A percentile compares a stretch with the other conserved stretches of the same genome.
These are phyloP conservation scores for Orientallactaga sibirica DNA, from an alignment of 2,797 vertebrate genomes.

Conservation along the genomic window DNA sequence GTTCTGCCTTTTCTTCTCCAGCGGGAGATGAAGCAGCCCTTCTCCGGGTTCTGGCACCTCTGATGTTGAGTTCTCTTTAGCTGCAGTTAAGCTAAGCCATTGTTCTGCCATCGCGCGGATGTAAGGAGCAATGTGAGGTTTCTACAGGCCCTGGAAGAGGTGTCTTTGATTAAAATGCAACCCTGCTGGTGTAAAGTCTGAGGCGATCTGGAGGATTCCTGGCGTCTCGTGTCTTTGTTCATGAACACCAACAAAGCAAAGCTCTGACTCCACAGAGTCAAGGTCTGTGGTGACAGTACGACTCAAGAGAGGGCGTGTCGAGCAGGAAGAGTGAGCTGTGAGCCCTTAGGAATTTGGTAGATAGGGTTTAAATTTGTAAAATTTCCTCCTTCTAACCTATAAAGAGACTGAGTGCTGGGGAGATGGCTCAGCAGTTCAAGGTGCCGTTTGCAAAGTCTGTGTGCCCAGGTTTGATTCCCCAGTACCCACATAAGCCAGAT, in stretches of 20 bases:
- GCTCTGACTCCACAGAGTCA: background rate
- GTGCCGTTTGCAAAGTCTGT: too few relatives aligned
- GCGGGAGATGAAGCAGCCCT: background rate
- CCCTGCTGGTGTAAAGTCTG: slow-evolving; percentile 76
- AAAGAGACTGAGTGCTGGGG: background rate
- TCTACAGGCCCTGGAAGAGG: slow-evolving; percentile 10
- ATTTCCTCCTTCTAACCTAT: background rate
- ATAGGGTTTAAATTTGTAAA: background rate
- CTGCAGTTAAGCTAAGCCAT: slow-evolving; percentile 23
- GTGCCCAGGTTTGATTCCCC: too few relatives aligned
- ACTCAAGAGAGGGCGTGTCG: background rate
- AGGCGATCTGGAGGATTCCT: slow-evolving; percentile 43
- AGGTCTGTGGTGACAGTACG: background rate
- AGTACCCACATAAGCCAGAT: too few relatives aligned
- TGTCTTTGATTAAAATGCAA: slow-evolving; percentile 79
- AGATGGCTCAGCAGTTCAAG: too few relatives aligned
- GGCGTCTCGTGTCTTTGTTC: slow-evolving; percentile 45
- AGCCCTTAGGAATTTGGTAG: background rate
- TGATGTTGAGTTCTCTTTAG: slow-evolving; percentile 54
- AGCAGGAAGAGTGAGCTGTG: background rate
- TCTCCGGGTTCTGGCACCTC: background rate
- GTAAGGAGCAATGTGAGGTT: slow-evolving; percentile 15
- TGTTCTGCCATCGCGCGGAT: slow-evolving; percentile 16
- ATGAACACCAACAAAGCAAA: slow-evolving; percentile 15
- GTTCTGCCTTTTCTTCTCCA: slow-evolving; percentile 28